Percentiles rank a stretch among this genome's conserved stretches.
phyloP scores from a whole-genome alignment of 1,140 invertebrate species.

The Bathynomus jamesi region DNA sequence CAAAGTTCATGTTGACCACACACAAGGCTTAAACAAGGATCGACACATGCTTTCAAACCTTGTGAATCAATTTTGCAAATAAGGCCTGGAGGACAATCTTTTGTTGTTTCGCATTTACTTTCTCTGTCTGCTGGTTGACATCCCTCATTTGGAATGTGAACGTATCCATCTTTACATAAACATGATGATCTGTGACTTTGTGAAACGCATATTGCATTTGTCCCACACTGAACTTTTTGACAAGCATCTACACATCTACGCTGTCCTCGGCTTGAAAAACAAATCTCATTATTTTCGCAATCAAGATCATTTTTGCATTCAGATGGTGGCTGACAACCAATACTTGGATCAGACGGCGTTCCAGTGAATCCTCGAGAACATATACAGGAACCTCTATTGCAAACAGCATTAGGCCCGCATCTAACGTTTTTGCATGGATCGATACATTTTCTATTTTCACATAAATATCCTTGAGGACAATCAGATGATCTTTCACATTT shows the following conservation, averaged over 20 bases:
- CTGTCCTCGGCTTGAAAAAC: constrained; percentile 57
- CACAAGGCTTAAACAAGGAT: constrained; percentile 66
- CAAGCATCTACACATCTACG: constrained; percentile 78
- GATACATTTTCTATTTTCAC: constrained; percentile 59
- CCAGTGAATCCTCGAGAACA: constrained; percentile 71
- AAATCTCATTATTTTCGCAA: constrained; percentile 71
- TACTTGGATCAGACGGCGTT: constrained; percentile 59
- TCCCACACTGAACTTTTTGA: constrained; percentile 76
- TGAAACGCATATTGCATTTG: constrained; percentile 75
- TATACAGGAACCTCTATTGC: constrained; percentile 65
- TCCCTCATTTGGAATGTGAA: constrained; percentile 71
- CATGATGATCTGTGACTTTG: constrained; percentile 74
- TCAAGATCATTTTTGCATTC: constrained; percentile 69
- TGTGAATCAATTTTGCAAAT: constrained; percentile 48
- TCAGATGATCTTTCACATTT: constrained; percentile 58
- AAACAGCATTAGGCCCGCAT: constrained; percentile 73
- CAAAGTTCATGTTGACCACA: constrained; percentile 76
- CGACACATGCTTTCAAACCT: constrained; percentile 58
- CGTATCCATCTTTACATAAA: constrained; percentile 68
- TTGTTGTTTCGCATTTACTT: constrained; percentile 57
- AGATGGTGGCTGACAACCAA: constrained; percentile 59
- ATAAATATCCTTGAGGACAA: constrained; percentile 62
- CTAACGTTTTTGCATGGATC: constrained; percentile 61
- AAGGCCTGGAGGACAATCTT: constrained; percentile 58
- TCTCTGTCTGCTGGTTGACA: constrained; percentile 57